Percentiles rank a stretch among this genome's conserved stretches.
phyloP scores from a whole-genome alignment of 2,797 vertebrate species.

The Sebastes steindachneri region DNA sequence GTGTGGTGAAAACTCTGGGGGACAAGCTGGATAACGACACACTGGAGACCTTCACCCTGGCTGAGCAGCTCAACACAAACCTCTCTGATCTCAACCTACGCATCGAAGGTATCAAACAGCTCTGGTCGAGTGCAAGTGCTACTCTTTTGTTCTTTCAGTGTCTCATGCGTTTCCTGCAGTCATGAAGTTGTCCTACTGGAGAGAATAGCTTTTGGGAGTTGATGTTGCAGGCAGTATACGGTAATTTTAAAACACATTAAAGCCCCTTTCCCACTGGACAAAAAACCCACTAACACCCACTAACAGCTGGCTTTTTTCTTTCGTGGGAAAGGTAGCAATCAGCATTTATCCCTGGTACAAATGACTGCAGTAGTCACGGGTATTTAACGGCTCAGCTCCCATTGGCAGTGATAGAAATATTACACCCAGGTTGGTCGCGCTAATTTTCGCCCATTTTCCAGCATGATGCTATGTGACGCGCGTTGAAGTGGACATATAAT shows the following conservation, averaged over 20 bases:
- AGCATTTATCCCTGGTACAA: too few relatives aligned
- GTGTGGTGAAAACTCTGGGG: constrained; percentile 76
- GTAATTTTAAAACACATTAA: not conserved
- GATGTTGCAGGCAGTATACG: not conserved
- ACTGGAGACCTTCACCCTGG: constrained; percentile 80
- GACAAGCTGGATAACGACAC: constrained; percentile 83
- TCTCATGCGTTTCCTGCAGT: not conserved
- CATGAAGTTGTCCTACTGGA: not conserved
- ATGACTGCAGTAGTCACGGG: too few relatives aligned
- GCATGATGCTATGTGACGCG: too few relatives aligned
- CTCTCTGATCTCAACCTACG: constrained; percentile 83
- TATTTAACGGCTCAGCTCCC: too few relatives aligned
- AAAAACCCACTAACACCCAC: too few relatives aligned
- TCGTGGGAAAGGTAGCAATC: too few relatives aligned
- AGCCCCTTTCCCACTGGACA: too few relatives aligned
- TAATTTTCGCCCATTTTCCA: too few relatives aligned
- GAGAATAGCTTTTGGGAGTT: not conserved
- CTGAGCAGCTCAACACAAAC: constrained; percentile 86
- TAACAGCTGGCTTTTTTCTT: too few relatives aligned
- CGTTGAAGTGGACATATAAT: too few relatives aligned
- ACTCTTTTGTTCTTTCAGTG: not conserved
- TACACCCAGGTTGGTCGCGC: too few relatives aligned
- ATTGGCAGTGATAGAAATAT: too few relatives aligned
- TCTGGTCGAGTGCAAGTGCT: not conserved
- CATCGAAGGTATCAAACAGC: constrained; percentile 88